Evolutionary conservation across 2,797 vertebrate genomes (phyloP), one percentile per base, ranked within the genome.

Genomic region (Triplophysa bombifrons): DNA sequence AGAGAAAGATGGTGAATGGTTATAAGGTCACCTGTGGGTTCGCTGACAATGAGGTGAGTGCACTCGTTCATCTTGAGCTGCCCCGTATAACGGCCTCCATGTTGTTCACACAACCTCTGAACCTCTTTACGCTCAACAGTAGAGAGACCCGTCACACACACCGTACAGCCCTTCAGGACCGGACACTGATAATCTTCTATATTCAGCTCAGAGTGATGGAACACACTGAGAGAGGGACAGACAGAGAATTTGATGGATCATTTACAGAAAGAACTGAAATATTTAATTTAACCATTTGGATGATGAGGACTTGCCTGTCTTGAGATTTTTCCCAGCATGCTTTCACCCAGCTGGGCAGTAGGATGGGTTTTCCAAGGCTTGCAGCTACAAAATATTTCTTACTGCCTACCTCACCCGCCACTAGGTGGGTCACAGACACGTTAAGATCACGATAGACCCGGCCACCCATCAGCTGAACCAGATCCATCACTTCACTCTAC

Each of bases 321-420:
- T 98, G 95, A 82, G 96, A 97, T 69, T 93, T 96, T 77, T 97
- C 93, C 98, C 98, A 99, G 87, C 98, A 92, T 5, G 90, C 64
- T 89, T 92, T 95, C 81, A 98, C 91, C 98, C 98, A 99, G n/a
- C 90, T 85, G 9, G 96, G 95, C 86, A 96, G 93, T 79, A 99
- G 89, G 82, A 99, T 93, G 75, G 96, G 96, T 89, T 97, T 99
- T 81, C 95, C 94, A 19, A 98, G 90, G 85, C 92, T 96, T 88
- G 96, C 96, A 83, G 98, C 96, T 70, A 99, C 98, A 86, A 98
- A 87, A 67, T 99, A 99, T 86, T 99, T 99, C 90, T 98, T 99
- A 88, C 97, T 99, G 83, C 98, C 98, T 79, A 99, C 98, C 88
- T 98, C 97, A 85, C 97, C 98, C 68, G 98, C 97, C 86, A 99